Evolutionary conservation across 2,113 vertebrate species (phyloP), one percentile per base, ranked within the genome.

Genomic region (Grus americana): DNA sequence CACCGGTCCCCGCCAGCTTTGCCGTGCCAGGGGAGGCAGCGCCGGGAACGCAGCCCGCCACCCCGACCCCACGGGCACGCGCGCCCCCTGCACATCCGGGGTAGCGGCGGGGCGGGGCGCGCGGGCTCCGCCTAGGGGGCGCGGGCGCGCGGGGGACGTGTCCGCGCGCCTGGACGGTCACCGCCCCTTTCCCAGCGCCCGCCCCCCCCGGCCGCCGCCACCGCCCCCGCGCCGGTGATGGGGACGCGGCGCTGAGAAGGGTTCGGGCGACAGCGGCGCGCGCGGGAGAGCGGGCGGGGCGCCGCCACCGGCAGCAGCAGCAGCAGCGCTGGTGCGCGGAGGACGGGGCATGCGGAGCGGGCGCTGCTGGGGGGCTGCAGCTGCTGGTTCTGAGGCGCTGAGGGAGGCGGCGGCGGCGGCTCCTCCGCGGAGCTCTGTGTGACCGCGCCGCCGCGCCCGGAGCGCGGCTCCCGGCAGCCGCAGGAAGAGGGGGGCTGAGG

Each of bases 31-130:
- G 23, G 8, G 13, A 3, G 9, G 32, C 26, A 5, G 11, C 10
- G 30, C 19, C 14, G 23, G 15, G 10, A 4, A 4, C 12, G 10
- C 24, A 11, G 5, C 34, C 23, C 67, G 6, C 67, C 5, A 11
- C 40, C 40, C 40, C 40, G 40, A 40, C 40, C 40, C 40, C 40
- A 40, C 40, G 19, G n/a, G 47, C 79, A 47, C 55, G 55, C 68
- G 79, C 29, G 4, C 40, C 32, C 30, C 9, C 19, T 18, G 3
- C 36, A 94, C 88, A 96, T 95, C 96, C 96, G 96, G 96, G 96
- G 40, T 36, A 92, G 67, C 62, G 46, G 73, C n/a, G 61, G 57
- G 47, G 74, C 36, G 86, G 47, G 46, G 47, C 17, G 12, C 52
- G 22, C 1, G 19, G 29, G n/a, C n/a, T 24, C 52, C 75, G 18